phyloP scores from a whole-genome alignment of 1,140 invertebrate genomes.

The Periplaneta americana region DNA sequence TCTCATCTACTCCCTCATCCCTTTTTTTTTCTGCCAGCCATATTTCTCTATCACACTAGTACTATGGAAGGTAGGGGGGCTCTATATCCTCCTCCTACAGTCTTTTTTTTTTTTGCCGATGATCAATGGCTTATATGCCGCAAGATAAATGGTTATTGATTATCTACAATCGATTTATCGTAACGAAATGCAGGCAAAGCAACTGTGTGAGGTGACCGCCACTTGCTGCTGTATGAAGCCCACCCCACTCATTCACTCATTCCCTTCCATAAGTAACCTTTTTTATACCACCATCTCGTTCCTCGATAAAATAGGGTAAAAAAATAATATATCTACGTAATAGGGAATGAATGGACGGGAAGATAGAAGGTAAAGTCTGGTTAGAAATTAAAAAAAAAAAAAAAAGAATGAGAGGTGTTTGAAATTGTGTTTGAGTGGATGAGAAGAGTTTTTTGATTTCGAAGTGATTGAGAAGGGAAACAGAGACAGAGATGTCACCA shows the following conservation, averaged over 20 bases:
- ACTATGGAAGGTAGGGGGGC: background rate
- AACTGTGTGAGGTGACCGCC: background rate
- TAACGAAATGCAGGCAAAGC: background rate
- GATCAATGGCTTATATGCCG: background rate
- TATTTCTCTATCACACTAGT: background rate
- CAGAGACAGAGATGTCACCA: background rate
- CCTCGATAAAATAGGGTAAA: background rate
- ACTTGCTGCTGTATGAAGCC: background rate
- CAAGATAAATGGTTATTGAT: background rate
- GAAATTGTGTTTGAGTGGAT: background rate
- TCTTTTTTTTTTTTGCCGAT: background rate
- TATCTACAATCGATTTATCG: background rate
- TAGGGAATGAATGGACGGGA: background rate
- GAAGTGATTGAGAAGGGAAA: background rate
- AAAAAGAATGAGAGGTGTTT: background rate
- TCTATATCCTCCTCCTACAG: background rate
- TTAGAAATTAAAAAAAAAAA: background rate
- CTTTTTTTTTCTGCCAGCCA: background rate
- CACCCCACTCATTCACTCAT: background rate
- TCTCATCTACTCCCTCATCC: background rate
- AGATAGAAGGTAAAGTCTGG: background rate
- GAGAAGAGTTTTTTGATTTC: background rate
- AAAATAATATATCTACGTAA: background rate
- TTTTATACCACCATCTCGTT: background rate
- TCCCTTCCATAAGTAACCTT: background rate